Conservation (phyloP, 2,113 vertebrate species). For the Chitala chitala region DNA sequence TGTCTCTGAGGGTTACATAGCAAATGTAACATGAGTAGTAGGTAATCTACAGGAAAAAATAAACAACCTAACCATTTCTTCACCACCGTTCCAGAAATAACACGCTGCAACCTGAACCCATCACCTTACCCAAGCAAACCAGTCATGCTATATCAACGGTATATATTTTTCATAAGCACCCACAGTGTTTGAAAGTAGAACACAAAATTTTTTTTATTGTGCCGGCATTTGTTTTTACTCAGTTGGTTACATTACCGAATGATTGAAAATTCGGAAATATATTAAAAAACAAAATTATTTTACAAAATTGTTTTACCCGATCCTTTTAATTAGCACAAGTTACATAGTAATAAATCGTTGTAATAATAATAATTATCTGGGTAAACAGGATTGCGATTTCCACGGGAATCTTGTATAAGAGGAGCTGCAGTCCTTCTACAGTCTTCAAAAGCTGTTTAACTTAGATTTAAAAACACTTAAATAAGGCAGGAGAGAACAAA, state of each 20-base stretch:
- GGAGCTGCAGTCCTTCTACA: no score
- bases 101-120: neutral
- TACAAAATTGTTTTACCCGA: no score
- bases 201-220: neutral
- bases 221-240: neutral
- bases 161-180: neutral
- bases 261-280: no score
- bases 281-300: no score
- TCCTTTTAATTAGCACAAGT: no score
- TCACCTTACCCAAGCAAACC: neutral
- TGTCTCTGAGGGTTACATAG: neutral
- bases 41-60: conserved; percentile 1
- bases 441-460: no score
- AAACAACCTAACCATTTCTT: neutral
- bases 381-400: no score
- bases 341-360: no score
- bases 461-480: no score
- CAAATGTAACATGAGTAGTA: neutral
- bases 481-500: no score
- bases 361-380: no score
- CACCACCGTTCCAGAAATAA: neutral
- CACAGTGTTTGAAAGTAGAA: conserved; percentile 4
- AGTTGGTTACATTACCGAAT: neutral
- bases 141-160: neutral
- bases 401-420: no score